Evolutionary conservation across 1,140 invertebrate species (phyloP), one percentile per base, ranked within the genome.

Genomic region (Leptoteleia sp.): DNA sequence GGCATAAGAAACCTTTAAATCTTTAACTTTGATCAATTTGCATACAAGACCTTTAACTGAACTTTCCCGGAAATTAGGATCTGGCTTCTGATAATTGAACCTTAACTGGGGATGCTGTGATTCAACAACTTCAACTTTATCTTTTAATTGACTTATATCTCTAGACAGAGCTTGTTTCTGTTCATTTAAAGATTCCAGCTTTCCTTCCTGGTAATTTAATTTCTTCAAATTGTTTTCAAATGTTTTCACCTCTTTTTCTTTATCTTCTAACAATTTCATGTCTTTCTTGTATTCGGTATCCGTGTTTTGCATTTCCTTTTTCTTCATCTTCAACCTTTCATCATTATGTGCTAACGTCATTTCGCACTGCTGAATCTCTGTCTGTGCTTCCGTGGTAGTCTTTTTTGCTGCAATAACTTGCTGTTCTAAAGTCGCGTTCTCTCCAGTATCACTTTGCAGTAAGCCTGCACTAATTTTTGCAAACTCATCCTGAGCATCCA

Each of bases 381-480:
- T 97, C 80, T 95, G 93, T 1, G 95, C 94, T 77, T 94, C 92
- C 11, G 93, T 93, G 4, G 94, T 91, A 50, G 92, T 92, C 80
- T 94, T 92, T 81, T 95, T 95, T 0, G 95, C 94, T 84, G 90
- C 92, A 81, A 97, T 97, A 0, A 98, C 89, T 84, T 98, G 96
- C 76, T 98, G 95, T 84, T 96, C 94, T 12, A 98, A 89, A 3
- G 96, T 96, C n/a, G 94, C 92, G 57, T 93, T 93, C 85, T 94
- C 91, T 9, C 96, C 96, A 80, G 93, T 93, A n/a, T 94, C 94
- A 59, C 93, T 94, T 16, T 93, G 92, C 22, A 96, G 93, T 40
- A 95, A 88, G 15, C 97, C 97, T 15, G 94, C 91, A 84, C 92
- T 95, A 4, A 97, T 93, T 52, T 96, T 96, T 82, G 98, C 93